These are phyloP conservation scores for Amiota minor DNA, from an alignment of 2,888 invertebrate species.

Conservation along the genomic window DNA sequence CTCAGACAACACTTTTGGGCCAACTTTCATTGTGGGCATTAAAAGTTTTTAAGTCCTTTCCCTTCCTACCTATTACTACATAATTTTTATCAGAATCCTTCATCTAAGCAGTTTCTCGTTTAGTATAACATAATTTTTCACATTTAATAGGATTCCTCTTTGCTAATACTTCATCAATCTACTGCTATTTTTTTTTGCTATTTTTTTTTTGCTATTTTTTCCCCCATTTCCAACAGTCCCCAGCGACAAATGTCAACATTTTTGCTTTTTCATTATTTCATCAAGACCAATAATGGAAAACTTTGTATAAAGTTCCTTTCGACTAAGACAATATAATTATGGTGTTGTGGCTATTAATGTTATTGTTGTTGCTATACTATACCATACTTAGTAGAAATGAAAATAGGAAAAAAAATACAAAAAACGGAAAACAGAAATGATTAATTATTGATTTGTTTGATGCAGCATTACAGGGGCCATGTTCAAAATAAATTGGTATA, in stretches of 20 bases:
- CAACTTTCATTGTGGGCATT: not conserved
- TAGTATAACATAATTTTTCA: constrained; percentile 24
- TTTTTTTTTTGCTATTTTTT: too few species aligned
- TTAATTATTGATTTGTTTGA: constrained; percentile 56
- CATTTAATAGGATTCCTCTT: constrained; percentile 21
- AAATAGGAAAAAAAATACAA: constrained; percentile 17
- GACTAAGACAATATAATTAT: constrained; percentile 56
- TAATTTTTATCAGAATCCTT: not conserved
- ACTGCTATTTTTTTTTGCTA: too few species aligned
- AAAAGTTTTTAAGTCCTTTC: constrained; percentile 20
- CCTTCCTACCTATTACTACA: not conserved
- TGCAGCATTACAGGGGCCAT: constrained; percentile 16
- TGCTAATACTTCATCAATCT: constrained; percentile 54
- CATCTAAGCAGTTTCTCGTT: not conserved
- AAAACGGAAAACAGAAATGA: constrained; percentile 48
- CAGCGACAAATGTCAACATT: constrained; percentile 46
- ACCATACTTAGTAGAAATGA: not conserved
- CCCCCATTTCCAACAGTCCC: not conserved
- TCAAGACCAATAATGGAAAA: constrained; percentile 34
- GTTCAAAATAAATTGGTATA: constrained; percentile 52
- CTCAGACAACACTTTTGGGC: too few species aligned
- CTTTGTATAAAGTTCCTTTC: constrained; percentile 33
- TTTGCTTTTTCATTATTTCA: constrained; percentile 29
- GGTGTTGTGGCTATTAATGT: constrained; percentile 36
- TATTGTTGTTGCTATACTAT: not conserved